Percentiles rank a stretch among this genome's conserved stretches.
These are phyloP conservation scores for Peromyscus eremicus DNA, from an alignment of 2,797 vertebrate genomes.

Conservation along the genomic window DNA sequence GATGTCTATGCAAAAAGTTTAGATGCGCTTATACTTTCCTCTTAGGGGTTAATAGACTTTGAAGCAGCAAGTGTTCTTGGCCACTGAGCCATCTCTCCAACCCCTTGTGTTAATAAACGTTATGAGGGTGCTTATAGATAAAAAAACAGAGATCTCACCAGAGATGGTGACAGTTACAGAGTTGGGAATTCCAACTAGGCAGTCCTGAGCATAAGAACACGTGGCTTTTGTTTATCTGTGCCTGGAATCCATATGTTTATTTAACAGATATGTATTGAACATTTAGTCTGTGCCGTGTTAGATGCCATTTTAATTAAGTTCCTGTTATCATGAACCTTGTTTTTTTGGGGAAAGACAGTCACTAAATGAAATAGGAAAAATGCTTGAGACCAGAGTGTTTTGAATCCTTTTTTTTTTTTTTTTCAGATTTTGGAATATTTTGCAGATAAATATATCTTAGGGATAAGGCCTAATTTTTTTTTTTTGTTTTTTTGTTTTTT, in stretches of 20 bases:
- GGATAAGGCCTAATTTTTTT: background rate
- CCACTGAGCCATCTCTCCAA: background rate
- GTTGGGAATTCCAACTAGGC: background rate
- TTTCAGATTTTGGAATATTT: background rate
- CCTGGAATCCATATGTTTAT: conserved; percentile 9
- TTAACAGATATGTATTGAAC: conserved; percentile 20
- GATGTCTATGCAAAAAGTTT: too few relatives aligned
- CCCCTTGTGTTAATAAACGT: background rate
- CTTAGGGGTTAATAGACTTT: too few relatives aligned
- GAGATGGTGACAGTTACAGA: background rate
- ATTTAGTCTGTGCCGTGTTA: background rate
- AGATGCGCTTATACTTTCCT: too few relatives aligned
- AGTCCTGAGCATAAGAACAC: background rate
- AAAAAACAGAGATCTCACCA: conserved; percentile 24
- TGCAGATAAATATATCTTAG: background rate
- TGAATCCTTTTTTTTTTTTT: background rate
- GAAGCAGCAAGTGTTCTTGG: background rate
- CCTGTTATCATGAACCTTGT: background rate
- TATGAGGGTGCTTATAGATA: background rate
- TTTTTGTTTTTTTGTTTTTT: too few relatives aligned
- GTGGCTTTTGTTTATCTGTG: background rate
- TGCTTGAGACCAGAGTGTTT: background rate
- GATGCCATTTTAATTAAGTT: background rate
- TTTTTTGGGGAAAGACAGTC: background rate
- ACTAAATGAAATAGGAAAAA: background rate